Conservation (phyloP, 2,113 vertebrate species). For the Ariopsis seemanni region DNA sequence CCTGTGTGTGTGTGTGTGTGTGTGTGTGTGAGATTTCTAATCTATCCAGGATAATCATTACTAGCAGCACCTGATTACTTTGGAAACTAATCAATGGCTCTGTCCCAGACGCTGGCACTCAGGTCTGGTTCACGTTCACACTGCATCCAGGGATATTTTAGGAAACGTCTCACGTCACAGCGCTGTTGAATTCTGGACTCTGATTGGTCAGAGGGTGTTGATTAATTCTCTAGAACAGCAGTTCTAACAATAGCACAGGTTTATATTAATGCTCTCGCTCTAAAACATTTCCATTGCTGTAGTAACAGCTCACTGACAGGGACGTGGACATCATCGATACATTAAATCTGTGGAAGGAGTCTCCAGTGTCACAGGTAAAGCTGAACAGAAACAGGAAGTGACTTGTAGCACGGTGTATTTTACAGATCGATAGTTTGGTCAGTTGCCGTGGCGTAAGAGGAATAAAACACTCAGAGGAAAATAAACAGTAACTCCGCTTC, state of each 20-base stretch:
- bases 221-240: neutral
- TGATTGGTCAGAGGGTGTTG: neutral
- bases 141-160: neutral
- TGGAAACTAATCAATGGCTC: slow-evolving; percentile 26
- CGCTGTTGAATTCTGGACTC: neutral
- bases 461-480: neutral
- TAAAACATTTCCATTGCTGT: neutral
- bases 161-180: neutral
- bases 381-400: neutral
- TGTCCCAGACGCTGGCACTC: neutral
- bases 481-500: too few relatives aligned
- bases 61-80: slow-evolving; percentile 22
- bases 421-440: too few relatives aligned
- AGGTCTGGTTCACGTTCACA: neutral
- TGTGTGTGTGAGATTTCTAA: slow-evolving; percentile 17
- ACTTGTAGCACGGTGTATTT: too few relatives aligned
- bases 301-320: neutral
- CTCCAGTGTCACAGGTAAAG: neutral
- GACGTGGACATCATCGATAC: neutral
- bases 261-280: neutral
- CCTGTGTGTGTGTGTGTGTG: neutral
- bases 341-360: neutral
- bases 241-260: neutral
- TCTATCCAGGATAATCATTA: slow-evolving; percentile 22
- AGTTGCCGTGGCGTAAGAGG: neutral